Conservation (phyloP, 2,888 invertebrate species). For the Epinotia bilunana region DNA sequence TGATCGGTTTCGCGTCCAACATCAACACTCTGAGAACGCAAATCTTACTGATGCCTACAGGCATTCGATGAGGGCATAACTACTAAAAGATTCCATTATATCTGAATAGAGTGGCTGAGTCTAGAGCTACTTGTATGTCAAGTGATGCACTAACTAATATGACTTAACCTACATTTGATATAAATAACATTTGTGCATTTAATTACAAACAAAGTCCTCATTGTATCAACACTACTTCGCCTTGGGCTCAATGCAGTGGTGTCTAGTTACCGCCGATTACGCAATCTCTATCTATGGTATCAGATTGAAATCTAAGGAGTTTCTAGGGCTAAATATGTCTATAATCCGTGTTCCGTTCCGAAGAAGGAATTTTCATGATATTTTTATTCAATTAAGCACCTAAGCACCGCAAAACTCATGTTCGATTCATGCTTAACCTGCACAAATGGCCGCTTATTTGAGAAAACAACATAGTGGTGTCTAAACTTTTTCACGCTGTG, state of each 20-base stretch:
- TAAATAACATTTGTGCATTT: slow-evolving; percentile 25
- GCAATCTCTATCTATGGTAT: slow-evolving; percentile 25
- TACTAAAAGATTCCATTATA: neutral
- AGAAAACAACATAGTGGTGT: slow-evolving; percentile 15
- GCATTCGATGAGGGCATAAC: neutral
- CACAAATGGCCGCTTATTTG: neutral
- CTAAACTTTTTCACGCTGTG: slow-evolving; percentile 30
- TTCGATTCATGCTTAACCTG: slow-evolving; percentile 4
- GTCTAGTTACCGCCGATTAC: slow-evolving; percentile 32
- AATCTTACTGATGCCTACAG: slow-evolving; percentile 9
- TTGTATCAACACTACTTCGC: slow-evolving; percentile 22
- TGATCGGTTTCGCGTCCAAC: slow-evolving; percentile 71
- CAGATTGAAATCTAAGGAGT: slow-evolving; percentile 11
- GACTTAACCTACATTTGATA: slow-evolving; percentile 27
- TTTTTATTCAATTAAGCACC: neutral
- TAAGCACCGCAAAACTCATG: neutral
- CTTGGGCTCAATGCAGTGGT: slow-evolving; percentile 33
- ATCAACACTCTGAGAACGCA: slow-evolving; percentile 55
- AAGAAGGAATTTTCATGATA: neutral
- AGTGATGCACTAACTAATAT: slow-evolving; percentile 12
- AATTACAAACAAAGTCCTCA: slow-evolving; percentile 33
- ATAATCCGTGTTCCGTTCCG: neutral
- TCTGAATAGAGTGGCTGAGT: slow-evolving; percentile 4
- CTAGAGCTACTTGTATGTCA: neutral
- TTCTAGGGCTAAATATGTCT: neutral